Evolutionary conservation across 2,888 invertebrate genomes (phyloP).

Genomic region (Dryadula phaetusa): DNA sequence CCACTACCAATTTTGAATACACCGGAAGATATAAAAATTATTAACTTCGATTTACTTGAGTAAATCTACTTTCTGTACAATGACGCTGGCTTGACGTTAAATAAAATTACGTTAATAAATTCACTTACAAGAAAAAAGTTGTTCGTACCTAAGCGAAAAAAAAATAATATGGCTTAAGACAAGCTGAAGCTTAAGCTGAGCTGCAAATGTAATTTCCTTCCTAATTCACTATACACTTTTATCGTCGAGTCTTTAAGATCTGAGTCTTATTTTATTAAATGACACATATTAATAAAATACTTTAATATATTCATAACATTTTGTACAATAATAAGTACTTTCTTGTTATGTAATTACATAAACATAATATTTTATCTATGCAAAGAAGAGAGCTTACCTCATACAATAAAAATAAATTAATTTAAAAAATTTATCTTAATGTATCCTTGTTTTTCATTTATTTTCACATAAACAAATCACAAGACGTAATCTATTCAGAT

Average conservation of each 20-base stretch:
- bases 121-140: slow-evolving; percentile 53
- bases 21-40: neutral
- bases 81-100: slow-evolving; percentile 58
- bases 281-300: slow-evolving; percentile 16
- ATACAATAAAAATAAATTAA: too few relatives aligned
- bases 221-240: slow-evolving; percentile 54
- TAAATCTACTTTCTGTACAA: slow-evolving; percentile 47
- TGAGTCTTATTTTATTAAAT: slow-evolving; percentile 39
- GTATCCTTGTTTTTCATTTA: too few relatives aligned
- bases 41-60: slow-evolving; percentile 27
- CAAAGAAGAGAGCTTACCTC: too few relatives aligned
- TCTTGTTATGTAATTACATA: too few relatives aligned
- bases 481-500: too few relatives aligned
- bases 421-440: too few relatives aligned
- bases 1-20: too few relatives aligned
- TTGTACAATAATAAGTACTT: neutral
- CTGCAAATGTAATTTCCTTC: slow-evolving; percentile 59
- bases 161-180: slow-evolving; percentile 51
- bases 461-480: too few relatives aligned
- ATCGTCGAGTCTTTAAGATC: slow-evolving; percentile 42
- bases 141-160: slow-evolving; percentile 51
- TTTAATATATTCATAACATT: neutral
- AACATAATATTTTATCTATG: too few relatives aligned
- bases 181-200: slow-evolving; percentile 51
- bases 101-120: slow-evolving; percentile 61